Evolutionary conservation across 2,797 vertebrate genomes (phyloP).

Genomic region (Carcharodon carcharias): DNA sequence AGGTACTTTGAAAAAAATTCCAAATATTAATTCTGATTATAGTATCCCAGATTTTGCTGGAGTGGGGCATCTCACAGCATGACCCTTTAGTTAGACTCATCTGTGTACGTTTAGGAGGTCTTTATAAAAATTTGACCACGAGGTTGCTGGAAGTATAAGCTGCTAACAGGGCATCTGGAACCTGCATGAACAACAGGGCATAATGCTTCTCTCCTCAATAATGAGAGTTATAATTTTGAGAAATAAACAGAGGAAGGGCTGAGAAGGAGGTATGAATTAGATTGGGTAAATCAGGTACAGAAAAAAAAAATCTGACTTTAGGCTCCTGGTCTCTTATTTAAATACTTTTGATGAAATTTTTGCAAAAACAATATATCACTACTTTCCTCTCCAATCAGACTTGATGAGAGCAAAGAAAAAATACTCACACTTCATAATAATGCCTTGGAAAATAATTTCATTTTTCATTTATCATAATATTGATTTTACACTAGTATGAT

Average conservation of each 20-base stretch:
- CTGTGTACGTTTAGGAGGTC: too few species aligned
- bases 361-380: background rate
- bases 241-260: background rate
- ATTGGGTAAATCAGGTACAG: background rate
- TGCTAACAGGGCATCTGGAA: too few species aligned
- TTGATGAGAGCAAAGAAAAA: background rate
- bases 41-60: too few species aligned
- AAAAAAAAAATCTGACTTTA: background rate
- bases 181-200: too few species aligned
- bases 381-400: background rate
- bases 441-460: background rate
- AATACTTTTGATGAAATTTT: background rate
- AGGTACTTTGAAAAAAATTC: too few species aligned
- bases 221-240: too few species aligned
- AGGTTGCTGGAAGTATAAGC: too few species aligned
- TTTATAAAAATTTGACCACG: too few species aligned
- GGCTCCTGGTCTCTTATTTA: background rate
- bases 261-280: background rate
- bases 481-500: background rate
- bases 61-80: too few species aligned
- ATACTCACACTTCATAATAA: background rate
- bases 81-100: too few species aligned
- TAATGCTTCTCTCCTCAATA: too few species aligned
- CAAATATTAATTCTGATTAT: too few species aligned
- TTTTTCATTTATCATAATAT: background rate